phyloP scores from a whole-genome alignment of 2,113 vertebrate species.

The Echinops telfairi region DNA sequence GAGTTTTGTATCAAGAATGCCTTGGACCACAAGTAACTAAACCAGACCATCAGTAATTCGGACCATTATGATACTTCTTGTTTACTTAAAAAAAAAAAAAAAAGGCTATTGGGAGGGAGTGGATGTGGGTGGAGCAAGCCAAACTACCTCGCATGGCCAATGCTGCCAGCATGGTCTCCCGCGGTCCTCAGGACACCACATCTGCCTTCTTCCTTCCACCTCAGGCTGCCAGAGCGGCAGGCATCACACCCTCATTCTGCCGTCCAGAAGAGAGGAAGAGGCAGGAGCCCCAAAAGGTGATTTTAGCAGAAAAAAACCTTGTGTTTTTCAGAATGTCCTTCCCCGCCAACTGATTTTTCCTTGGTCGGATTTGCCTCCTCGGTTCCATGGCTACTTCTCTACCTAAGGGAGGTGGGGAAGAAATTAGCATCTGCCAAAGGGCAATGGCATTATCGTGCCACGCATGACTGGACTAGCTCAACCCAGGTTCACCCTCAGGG shows the following conservation, averaged over 20 bases:
- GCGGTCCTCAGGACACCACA: background rate
- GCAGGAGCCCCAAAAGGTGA: no score
- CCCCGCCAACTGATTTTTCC: background rate
- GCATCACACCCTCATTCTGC: background rate
- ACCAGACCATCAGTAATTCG: background rate
- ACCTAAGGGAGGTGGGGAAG: background rate
- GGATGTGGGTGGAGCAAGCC: background rate
- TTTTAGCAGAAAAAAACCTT: background rate
- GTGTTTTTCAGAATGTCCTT: background rate
- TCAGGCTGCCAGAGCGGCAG: background rate
- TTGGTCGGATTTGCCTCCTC: background rate
- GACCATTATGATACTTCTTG: background rate
- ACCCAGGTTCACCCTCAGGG: background rate
- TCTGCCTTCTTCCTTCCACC: background rate
- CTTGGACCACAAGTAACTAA: conserved; percentile 21
- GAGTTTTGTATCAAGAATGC: background rate
- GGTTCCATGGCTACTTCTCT: background rate
- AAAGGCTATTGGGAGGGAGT: background rate
- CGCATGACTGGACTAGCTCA: background rate
- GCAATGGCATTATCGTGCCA: background rate
- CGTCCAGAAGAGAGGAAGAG: background rate
- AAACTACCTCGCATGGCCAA: background rate
- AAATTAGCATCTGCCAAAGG: no score
- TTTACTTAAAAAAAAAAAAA: background rate
- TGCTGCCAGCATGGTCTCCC: background rate